phyloP scores from a whole-genome alignment of 2,113 vertebrate genomes.

The Etheostoma spectabile region DNA sequence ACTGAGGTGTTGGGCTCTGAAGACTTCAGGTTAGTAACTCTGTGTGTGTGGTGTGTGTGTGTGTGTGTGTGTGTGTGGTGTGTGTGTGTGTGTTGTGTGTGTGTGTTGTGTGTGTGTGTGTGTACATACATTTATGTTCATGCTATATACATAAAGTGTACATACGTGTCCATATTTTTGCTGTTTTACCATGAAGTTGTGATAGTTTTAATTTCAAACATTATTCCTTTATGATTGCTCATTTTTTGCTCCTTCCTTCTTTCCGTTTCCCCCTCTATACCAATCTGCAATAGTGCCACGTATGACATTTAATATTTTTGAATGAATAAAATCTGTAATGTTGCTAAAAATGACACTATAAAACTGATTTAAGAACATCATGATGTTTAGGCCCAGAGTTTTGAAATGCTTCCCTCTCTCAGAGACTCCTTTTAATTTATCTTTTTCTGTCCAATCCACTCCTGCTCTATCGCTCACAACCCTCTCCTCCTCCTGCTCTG shows the following conservation, averaged over 20 bases:
- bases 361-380: conserved; percentile 15
- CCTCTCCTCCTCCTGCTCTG: conserved; percentile 62
- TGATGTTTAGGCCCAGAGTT: conserved; percentile 11
- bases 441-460: conserved; percentile 68
- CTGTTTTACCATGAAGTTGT: conserved; percentile 29
- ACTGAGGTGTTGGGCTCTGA: conserved; percentile 96
- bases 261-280: conserved; percentile 39
- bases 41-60: not conserved
- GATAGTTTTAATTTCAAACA: conserved; percentile 45
- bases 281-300: conserved; percentile 27
- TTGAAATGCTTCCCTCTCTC: conserved; percentile 45
- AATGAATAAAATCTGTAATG: conserved; percentile 18
- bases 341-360: conserved; percentile 17
- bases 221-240: conserved; percentile 47
- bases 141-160: not conserved
- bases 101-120: not conserved
- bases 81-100: not conserved
- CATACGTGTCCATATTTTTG: conserved; percentile 6
- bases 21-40: conserved; percentile 91
- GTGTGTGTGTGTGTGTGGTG: not conserved
- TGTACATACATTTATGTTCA: not conserved
- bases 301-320: conserved; percentile 43
- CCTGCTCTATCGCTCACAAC: conserved; percentile 56
- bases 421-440: conserved; percentile 55
- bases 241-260: conserved; percentile 50